Evolutionary conservation across 2,113 vertebrate species (phyloP), one percentile per base, ranked within the genome.

Genomic region (Romanogobio albipinnatus): DNA sequence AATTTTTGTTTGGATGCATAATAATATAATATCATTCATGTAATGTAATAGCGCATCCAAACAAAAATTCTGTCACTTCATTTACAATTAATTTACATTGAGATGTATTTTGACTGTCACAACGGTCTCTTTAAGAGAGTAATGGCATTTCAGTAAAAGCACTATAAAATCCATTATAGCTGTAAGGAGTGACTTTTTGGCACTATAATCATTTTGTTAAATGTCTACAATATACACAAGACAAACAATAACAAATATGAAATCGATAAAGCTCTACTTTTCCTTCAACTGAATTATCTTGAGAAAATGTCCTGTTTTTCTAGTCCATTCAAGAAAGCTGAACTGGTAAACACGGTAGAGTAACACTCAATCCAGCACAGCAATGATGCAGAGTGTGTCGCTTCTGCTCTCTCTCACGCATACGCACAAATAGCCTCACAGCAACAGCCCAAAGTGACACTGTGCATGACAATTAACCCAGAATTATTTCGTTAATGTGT

Each of bases 401-500:
- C 77, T 84, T 71, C n/a, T 43, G 78, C 49, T 49, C 47, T 85
- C 82, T 82, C 56, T 14, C 83, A 66, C 49, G 26, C 76, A 79
- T 66, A 68, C 68, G 19, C 45, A 78, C 84, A 81, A 77, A 86
- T 17, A 56, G 14, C 64, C 85, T 61, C 84, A 74, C 71, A 75
- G 77, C 80, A 82, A 89, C 78, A 53, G 75, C 84, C 81, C 61
- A 75, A 68, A 74, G 86, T 77, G 86, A 66, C 85, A 29, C 88
- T 33, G 10, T 84, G 85, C 83, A 89, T 73, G 70, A 61, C 70
- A 49, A 85, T 81, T 83, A 79, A 89, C 87, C 59, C 64, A 82
- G 39, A 86, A 88, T 87, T 83, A 90, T 89, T 86, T 81, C 85
- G 87, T 87, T 85, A 87, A 88, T 81, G 73, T 87, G 76, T 91